These are phyloP conservation scores for Drosophila guanche DNA, from an alignment of 1,140 invertebrate species.

Conservation along the genomic window DNA sequence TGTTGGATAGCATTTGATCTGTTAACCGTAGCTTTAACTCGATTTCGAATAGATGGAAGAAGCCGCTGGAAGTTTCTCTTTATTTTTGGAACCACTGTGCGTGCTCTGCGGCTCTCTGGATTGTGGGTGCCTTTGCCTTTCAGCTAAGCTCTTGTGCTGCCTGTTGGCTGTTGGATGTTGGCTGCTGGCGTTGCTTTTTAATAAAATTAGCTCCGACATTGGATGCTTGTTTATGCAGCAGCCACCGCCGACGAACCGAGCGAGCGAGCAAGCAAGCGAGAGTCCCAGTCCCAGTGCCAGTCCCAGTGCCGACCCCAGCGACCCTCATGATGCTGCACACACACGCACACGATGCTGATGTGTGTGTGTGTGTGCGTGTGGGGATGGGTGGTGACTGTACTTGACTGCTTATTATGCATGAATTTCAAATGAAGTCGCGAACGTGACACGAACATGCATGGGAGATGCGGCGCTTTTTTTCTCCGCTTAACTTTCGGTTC, in stretches of 20 bases:
- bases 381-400: constrained; percentile 45
- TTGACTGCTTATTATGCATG: constrained; percentile 80
- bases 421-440: constrained; percentile 81
- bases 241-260: constrained; percentile 23
- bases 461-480: constrained; percentile 42
- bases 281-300: neutral
- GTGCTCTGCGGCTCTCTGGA: neutral
- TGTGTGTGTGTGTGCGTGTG: constrained; percentile 18
- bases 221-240: constrained; percentile 80
- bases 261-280: constrained; percentile 18
- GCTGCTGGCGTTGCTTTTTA: constrained; percentile 69
- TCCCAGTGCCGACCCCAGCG: constrained; percentile 32
- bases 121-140: constrained; percentile 39
- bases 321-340: constrained; percentile 68
- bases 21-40: neutral
- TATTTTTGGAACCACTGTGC: constrained; percentile 26
- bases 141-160: constrained; percentile 33
- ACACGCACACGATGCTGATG: constrained; percentile 6
- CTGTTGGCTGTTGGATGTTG: neutral
- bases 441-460: constrained; percentile 79
- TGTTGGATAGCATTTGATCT: neutral
- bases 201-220: constrained; percentile 78
- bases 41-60: neutral
- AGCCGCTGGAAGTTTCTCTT: neutral
- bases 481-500: constrained; percentile 27